Evolutionary conservation across 2,113 vertebrate genomes (phyloP), one percentile per base, ranked within the genome.

Genomic region (Etheostoma cragini): DNA sequence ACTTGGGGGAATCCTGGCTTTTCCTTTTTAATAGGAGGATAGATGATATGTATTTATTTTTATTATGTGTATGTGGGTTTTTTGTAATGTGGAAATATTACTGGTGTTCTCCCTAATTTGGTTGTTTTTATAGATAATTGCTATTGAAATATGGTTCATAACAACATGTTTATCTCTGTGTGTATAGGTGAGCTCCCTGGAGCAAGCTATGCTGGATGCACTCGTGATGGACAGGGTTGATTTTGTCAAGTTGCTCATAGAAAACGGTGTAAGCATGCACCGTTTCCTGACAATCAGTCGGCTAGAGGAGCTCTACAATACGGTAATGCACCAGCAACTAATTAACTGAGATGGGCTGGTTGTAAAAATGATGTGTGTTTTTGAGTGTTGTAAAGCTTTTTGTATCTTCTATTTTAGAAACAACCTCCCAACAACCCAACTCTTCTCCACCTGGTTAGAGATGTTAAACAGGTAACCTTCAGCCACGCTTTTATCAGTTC

Each of bases 191-290:
- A 97, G 97, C 72, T 98, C 98, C 76, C 93, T 99, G 87, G 98
- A 99, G 82, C 97, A 99, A 93, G 98, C 97, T 10, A 99, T 99
- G 98, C 90, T 99, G 85, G 98, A 99, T 87, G 98, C 98, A 22
- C 96, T 99, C 35, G 96, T 99, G 84, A 99, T 99, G 98, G 98
- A 99, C 86, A 95, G 98, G 92, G 98, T 99, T 92, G 96, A 98
- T 15, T 99, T 99, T 95, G 98, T 99, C 33, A 99, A 99, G 93
- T 94, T 99, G 88, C 96, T 99, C 58, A 99, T 99, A 85, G 98
- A 99, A 93, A 99, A 99, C 8, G 98, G 98, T 72, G 97, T 99
- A 66, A 99, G 98, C 96, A 99, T 99, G 98, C 98, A 99, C 92
- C 96, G 98, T 72, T 99, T 99, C 69, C 97, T 99, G 81, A 99